Evolutionary conservation across 2,113 vertebrate species (phyloP), one percentile per base, ranked within the genome.

Genomic region (Oncorhynchus clarkii): DNA sequence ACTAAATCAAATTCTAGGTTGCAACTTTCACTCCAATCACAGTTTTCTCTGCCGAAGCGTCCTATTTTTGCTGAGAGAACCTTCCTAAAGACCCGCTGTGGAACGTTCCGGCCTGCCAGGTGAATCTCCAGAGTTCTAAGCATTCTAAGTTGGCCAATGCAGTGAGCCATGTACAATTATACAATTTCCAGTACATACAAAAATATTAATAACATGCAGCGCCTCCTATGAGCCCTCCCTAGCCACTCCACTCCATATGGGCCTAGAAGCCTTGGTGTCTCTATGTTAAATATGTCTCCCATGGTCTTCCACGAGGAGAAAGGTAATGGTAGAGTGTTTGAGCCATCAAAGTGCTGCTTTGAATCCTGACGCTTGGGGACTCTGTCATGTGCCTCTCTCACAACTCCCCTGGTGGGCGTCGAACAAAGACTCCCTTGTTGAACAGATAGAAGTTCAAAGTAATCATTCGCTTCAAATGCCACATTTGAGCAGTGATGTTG

Each of bases 401-500:
- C 69, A 39, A 31, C 79, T 71, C 73, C 79, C 80, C 71, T 71
- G 24, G 82, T 72, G 31, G 74, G 74, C 34, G 70, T 51, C 11
- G n/a, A 80, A 83, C 75, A 73, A 80, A 76, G 16, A 72, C 57
- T 69, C 72, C 75, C 82, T 78, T 69, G 77, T 87, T 79, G 70
- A 74, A 77, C 79, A 79, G 67, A 84, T 77, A 80, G 77, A 79
- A 69, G 82, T 86, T 85, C 85, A 80, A 78, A 88, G 84, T 54
- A 77, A 76, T 80, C 73, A 81, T 73, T 85, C 45, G 31, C 84
- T 85, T 82, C 80, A 81, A 70, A 84, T 82, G 76, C 70, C 73
- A 83, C 83, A 71, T 49, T 86, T 26, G 67, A 70, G 27, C 72
- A 72, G 70, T 67, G 66, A 84, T 72, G 74, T 76, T 51, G 72